Percentiles rank a stretch among this genome's conserved stretches.
Conservation (phyloP, 2,888 invertebrate species). For the Phortica magna region DNA sequence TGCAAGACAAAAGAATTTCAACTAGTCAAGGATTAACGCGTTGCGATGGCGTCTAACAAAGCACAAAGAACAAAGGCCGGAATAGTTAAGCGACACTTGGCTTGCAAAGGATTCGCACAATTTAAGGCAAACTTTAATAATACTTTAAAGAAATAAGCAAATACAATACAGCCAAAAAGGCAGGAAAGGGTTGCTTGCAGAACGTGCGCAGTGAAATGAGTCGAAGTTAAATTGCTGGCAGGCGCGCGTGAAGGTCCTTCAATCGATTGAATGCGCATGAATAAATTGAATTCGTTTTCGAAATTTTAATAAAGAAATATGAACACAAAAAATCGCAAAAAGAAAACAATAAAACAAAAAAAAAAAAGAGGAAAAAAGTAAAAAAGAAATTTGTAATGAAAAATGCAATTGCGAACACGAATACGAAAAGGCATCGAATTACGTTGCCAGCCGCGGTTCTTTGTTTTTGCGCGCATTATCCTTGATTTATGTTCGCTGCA, state of each 20-base stretch:
- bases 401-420: conserved; percentile 1
- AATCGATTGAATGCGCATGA: conserved; percentile 50
- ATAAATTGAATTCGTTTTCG: conserved; percentile 70
- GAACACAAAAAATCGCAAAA: conserved; percentile 28
- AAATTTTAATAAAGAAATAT: conserved; percentile 67
- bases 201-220: not conserved
- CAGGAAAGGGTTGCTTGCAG: not conserved
- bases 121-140: conserved; percentile 10
- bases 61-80: not conserved
- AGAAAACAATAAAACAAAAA: conserved; percentile 9
- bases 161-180: not conserved
- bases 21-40: conserved; percentile 1
- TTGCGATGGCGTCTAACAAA: not conserved
- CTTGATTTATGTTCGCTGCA: conserved; percentile 4
- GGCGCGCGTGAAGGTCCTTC: not conserved
- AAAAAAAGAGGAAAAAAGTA: conserved; percentile 37
- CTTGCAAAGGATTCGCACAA: not conserved
- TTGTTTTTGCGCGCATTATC: conserved; percentile 21
- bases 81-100: not conserved
- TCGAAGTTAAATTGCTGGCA: not conserved
- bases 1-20: conserved; percentile 2
- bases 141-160: conserved; percentile 9
- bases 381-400: conserved; percentile 34
- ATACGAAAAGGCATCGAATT: conserved; percentile 62
- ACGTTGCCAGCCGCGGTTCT: conserved; percentile 59